Evolutionary conservation across 2,113 vertebrate genomes (phyloP).

Genomic region (Anarrhichthys ocellatus): DNA sequence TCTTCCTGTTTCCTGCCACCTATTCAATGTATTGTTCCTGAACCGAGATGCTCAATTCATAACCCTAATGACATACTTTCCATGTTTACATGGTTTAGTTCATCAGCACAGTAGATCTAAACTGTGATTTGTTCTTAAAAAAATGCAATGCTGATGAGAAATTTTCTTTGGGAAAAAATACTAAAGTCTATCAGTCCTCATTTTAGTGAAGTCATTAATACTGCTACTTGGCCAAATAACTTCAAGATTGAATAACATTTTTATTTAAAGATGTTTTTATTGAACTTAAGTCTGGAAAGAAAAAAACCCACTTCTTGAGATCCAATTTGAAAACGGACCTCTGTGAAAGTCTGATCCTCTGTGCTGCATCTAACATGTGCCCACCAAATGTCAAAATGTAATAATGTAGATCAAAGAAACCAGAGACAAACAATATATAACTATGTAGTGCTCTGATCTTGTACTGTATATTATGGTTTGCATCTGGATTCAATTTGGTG

Average conservation of each 20-base stretch:
- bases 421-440: constrained; percentile 8
- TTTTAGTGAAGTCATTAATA: not conserved
- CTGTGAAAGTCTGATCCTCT: constrained; percentile 13
- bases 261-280: constrained; percentile 7
- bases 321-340: not conserved
- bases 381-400: constrained; percentile 32
- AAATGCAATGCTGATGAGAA: constrained; percentile 17
- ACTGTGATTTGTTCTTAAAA: constrained; percentile 12
- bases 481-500: not conserved
- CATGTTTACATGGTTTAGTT: constrained; percentile 31
- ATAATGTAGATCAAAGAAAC: constrained; percentile 21
- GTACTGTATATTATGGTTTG: constrained; percentile 3
- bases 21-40: constrained; percentile 39
- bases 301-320: not conserved
- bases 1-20: constrained; percentile 35
- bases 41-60: constrained; percentile 27
- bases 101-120: constrained; percentile 41
- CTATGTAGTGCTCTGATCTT: not conserved
- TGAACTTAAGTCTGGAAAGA: not conserved
- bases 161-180: constrained; percentile 31
- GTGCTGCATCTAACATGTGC: constrained; percentile 6
- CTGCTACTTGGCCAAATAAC: not conserved
- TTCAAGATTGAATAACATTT: not conserved
- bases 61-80: constrained; percentile 28
- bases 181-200: not conserved